Evolutionary conservation across 2,888 invertebrate species (phyloP).

Genomic region (Ferrisia virgata): DNA sequence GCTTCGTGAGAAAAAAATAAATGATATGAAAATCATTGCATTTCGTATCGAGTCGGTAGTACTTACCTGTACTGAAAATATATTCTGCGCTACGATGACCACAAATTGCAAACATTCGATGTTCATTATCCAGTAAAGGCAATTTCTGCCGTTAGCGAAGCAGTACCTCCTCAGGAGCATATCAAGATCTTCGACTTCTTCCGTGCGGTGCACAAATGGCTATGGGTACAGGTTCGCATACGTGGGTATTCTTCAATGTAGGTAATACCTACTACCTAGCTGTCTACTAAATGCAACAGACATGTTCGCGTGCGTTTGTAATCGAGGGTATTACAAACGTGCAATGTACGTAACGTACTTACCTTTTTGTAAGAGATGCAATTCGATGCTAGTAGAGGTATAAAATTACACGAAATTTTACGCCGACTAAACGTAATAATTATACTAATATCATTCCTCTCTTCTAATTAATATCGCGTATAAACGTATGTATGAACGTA

Average conservation of each 20-base stretch:
- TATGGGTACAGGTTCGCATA: no score
- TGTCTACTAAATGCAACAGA: not conserved
- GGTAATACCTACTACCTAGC: no score
- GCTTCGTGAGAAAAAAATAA: no score
- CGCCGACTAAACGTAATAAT: conserved; percentile 21
- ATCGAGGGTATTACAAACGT: not conserved
- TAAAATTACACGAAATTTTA: conserved; percentile 10
- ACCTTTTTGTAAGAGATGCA: not conserved
- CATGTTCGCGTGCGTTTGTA: not conserved
- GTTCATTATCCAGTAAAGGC: not conserved
- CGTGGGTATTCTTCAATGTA: no score
- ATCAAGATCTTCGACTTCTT: not conserved
- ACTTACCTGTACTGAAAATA: no score
- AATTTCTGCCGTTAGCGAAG: not conserved
- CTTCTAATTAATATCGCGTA: not conserved
- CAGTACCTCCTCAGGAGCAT: no score
- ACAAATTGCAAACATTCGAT: no score
- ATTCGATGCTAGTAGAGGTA: not conserved
- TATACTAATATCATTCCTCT: not conserved
- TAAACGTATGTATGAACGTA: no score
- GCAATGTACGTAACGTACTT: not conserved
- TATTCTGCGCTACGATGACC: no score
- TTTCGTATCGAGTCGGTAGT: no score
- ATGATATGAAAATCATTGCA: no score
- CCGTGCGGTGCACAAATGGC: not conserved